Conservation (phyloP, 1,140 invertebrate genomes). For the Penaeus vannamei region DNA sequence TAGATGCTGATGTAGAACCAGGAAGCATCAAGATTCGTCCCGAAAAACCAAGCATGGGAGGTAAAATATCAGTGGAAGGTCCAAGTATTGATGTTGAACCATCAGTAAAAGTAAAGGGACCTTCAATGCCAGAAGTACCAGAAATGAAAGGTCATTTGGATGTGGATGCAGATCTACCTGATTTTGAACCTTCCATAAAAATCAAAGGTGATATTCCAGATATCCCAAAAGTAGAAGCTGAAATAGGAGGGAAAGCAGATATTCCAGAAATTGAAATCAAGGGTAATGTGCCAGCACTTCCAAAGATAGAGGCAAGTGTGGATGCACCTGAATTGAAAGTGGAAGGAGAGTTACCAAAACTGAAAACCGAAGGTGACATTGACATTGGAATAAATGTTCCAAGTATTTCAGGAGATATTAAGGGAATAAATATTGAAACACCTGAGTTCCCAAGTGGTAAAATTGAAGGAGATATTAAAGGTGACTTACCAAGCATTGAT, state of each 20-base stretch:
- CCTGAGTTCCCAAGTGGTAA: conserved; percentile 22
- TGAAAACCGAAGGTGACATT: not conserved
- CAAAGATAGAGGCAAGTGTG: not conserved
- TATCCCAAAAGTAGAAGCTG: conserved; percentile 41
- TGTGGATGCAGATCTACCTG: not conserved
- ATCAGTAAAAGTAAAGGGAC: conserved; percentile 8
- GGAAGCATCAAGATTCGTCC: not conserved
- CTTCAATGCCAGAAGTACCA: conserved; percentile 34
- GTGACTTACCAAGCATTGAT: conserved; percentile 8
- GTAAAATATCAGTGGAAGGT: not conserved
- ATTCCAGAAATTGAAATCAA: conserved; percentile 24
- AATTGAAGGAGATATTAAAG: conserved; percentile 15
- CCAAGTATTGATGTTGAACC: conserved; percentile 28
- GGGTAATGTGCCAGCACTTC: not conserved
- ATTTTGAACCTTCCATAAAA: not conserved
- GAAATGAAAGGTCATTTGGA: not conserved
- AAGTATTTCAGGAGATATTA: conserved; percentile 17
- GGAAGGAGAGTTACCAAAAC: conserved; percentile 1
- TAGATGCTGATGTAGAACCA: conserved; percentile 36
- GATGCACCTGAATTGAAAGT: conserved; percentile 24
- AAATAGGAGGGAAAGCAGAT: conserved; percentile 31
- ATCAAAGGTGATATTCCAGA: conserved; percentile 19
- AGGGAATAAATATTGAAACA: conserved; percentile 32
- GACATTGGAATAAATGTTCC: conserved; percentile 21
- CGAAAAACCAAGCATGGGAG: conserved; percentile 3